A percentile compares a stretch with the other conserved stretches of the same genome.
Evolutionary conservation across 2,888 invertebrate species (phyloP).

Genomic region (Apodemia hepburni): DNA sequence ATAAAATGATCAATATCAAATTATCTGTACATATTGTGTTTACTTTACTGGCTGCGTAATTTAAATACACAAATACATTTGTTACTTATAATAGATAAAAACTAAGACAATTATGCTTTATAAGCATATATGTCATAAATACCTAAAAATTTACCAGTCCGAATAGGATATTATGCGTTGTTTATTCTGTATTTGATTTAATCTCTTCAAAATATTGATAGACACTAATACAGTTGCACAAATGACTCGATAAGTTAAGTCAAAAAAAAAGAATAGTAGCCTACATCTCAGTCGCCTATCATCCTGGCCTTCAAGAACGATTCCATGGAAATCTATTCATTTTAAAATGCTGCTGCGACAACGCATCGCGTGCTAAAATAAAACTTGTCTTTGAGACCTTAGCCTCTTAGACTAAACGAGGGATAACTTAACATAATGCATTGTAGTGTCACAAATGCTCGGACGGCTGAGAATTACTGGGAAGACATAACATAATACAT

Average conservation of each 20-base stretch:
- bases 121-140: constrained; percentile 4
- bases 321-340: no score
- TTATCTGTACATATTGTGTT: constrained; percentile 2
- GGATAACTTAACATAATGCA: no score
- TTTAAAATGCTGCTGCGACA: no score
- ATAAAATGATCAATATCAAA: neutral
- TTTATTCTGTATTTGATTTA: neutral
- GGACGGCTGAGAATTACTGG: neutral
- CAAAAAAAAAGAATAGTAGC: no score
- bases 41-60: neutral
- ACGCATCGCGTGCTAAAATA: no score
- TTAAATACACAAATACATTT: neutral
- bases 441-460: neutral
- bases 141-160: neutral
- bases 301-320: no score
- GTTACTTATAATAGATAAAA: neutral
- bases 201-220: no score
- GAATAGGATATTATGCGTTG: neutral
- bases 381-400: no score
- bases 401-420: no score
- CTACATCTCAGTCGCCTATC: no score
- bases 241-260: no score
- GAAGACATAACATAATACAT: neutral
- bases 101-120: neutral
- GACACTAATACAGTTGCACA: no score